phyloP scores from a whole-genome alignment of 2,113 vertebrate species.

The Vimba vimba region DNA sequence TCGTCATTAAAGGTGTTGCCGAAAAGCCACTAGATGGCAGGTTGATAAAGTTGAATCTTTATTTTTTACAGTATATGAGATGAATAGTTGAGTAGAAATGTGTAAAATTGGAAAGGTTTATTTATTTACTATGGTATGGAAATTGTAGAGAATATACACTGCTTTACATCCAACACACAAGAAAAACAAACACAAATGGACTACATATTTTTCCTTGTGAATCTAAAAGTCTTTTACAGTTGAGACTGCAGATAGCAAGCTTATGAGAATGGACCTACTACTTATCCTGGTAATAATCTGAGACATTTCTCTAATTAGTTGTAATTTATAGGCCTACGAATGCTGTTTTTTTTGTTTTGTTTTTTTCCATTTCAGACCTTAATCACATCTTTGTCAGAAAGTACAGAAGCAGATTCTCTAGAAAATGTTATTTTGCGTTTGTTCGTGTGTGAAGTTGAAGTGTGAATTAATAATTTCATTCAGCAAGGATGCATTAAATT shows the following conservation, averaged over 20 bases:
- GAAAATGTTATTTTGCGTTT: slow-evolving; percentile 8
- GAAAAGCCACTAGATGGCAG: not conserved
- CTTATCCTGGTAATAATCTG: slow-evolving; percentile 76
- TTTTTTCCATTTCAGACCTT: slow-evolving; percentile 71
- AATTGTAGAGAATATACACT: not conserved
- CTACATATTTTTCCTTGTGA: no score
- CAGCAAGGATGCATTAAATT: not conserved
- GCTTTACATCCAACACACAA: not conserved
- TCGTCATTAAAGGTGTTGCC: not conserved
- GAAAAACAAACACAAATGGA: not conserved
- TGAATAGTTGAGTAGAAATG: not conserved
- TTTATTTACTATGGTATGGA: not conserved
- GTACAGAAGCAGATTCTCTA: slow-evolving; percentile 69
- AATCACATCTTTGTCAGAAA: slow-evolving; percentile 82
- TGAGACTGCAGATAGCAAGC: slow-evolving; percentile 56
- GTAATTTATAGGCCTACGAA: not conserved
- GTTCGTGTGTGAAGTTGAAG: no score
- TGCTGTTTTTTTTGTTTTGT: no score
- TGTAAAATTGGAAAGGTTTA: not conserved
- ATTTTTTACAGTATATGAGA: no score
- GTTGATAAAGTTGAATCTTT: not conserved
- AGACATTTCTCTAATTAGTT: not conserved
- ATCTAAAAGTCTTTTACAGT: slow-evolving; percentile 65
- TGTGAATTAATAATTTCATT: not conserved
- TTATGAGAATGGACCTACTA: slow-evolving; percentile 76